Base-by-base conservation (phyloP, 2,797 vertebrate species). In the Paramormyrops hopkinsi region DNA sequence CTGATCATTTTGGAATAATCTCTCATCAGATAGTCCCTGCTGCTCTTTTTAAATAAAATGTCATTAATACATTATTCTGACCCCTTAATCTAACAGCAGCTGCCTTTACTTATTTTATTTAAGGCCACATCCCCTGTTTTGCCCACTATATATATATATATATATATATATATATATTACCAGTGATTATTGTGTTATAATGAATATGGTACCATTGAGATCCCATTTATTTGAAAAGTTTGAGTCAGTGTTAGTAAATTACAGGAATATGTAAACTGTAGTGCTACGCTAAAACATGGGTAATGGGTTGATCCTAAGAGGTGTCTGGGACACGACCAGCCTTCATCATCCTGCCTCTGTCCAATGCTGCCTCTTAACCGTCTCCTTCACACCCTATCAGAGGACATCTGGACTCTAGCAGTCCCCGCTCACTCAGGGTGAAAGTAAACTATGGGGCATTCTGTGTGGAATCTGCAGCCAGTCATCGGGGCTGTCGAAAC, bases 161-260 rank as follows among this genome's bases (percentile, higher is more conserved):
- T 50, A 51, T 48, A 48, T 48, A 48, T 48, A 48, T 48, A 48
- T 33, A 33, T 51, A 53, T 53, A 53, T 33, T 19, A 11, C 86
- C 86, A 90, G 90, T 89, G 87, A 92, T 62, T 89, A 90, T 90
- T 92, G 91, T 90, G 93, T 92, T 94, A 91, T 90, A 93, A 91
- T 93, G 93, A 95, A 91, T 94, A 92, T 90, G 87, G 89, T 90
- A 92, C 56, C 29, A 53, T 9, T 84, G 33, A 48, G 6, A 84
- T 69, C 8, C 56, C 88, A 89, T 89, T 89, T 89, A 79, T 89
- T 44, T 89, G 83, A 65, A 48, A 86, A 53, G 84, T 86, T 48
- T 69, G 79, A 29, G 59, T 50, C 41, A 62, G 56, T 84, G 44
- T 86, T 62, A 59, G 44, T 65, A 65, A 48, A 88, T 69, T 86